Base-by-base conservation (phyloP, 2,888 invertebrate genomes). In the Scaptomyza reducta region DNA sequence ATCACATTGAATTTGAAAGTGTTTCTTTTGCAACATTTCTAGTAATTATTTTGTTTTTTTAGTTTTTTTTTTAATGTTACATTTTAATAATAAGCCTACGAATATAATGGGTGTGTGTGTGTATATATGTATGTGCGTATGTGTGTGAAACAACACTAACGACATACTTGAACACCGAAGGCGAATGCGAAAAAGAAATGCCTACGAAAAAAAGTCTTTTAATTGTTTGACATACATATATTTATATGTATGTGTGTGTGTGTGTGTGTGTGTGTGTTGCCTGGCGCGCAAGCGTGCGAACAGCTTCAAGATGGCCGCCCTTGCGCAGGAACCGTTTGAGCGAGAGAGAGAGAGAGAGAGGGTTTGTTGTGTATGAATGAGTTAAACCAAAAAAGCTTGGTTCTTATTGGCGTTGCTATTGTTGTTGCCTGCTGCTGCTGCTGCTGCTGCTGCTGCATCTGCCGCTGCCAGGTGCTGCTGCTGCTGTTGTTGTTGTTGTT, bases 301-400 rank as follows among this genome's bases (percentile, higher is more conserved):
- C 79, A 70, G 63, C 82, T 68, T 66, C 82, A 87, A 81, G 83
- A 82, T 83, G 87, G 82, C 82, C 85, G 82, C 85, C 50, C 72
- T 60, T 83, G 75, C 78, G 77, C 68, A 83, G 75, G 78, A 80
- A 76, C 79, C 67, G 61, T 68, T 60, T 25, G 55, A 38, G 53
- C 27, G 49, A 40, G 66, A 18, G 51, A 33, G 67, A 47, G 56
- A 54, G 55, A 18, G 53, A 35, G 46, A 2, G 13, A 6, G 25
- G 9, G 14, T n/a, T n/a, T 35, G 35, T 35, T 7, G 46, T 27
- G 50, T 16, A 55, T 7, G 49, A 22, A 58, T 35, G 62, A 57
- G 49, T 74, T 90, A 91, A 63, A 91, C 91, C 77, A 91, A 87
- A 81, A 91, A 91, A 62, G 91, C 90, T 82, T 91, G 91, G 65